A percentile compares a stretch with the other conserved stretches of the same genome.
These are phyloP conservation scores for Pachycephala philippinensis DNA, from an alignment of 2,113 vertebrate genomes.

Conservation along the genomic window DNA sequence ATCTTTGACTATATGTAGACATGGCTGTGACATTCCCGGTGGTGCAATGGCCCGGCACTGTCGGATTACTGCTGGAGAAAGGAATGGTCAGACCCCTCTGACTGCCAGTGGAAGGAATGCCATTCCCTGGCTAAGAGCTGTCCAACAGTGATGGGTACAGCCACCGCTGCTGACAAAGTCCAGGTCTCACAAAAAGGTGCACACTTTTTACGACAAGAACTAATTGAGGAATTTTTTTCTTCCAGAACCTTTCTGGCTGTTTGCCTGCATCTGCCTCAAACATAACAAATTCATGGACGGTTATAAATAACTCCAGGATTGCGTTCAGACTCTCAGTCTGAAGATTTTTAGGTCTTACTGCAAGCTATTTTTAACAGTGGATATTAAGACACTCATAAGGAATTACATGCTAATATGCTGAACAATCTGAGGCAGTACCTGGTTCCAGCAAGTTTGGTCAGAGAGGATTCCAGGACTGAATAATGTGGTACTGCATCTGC, in stretches of 20 bases:
- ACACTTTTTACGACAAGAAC: neutral
- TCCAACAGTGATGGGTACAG: neutral
- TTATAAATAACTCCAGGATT: neutral
- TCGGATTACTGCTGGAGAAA: neutral
- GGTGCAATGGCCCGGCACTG: neutral
- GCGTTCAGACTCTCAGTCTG: neutral
- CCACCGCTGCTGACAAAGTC: neutral
- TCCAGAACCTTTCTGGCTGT: neutral
- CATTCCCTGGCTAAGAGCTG: neutral
- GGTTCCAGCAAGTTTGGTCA: neutral
- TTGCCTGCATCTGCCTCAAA: neutral
- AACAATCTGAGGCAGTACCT: neutral
- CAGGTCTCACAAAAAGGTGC: neutral
- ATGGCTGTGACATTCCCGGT: neutral
- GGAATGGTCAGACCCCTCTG: constrained; percentile 3
- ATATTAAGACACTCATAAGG: neutral
- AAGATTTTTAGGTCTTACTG: neutral
- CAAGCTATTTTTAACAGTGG: neutral
- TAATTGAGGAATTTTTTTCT: neutral
- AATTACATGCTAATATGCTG: neutral
- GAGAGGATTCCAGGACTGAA: neutral
- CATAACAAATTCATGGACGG: fast-evolving
- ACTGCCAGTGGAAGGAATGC: constrained; percentile 13
- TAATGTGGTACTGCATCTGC: neutral
- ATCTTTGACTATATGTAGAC: neutral